Percentiles rank a stretch among this genome's conserved stretches.
These are phyloP conservation scores for Gallinago undulata DNA, from an alignment of 2,113 vertebrate genomes.

Conservation along the genomic window DNA sequence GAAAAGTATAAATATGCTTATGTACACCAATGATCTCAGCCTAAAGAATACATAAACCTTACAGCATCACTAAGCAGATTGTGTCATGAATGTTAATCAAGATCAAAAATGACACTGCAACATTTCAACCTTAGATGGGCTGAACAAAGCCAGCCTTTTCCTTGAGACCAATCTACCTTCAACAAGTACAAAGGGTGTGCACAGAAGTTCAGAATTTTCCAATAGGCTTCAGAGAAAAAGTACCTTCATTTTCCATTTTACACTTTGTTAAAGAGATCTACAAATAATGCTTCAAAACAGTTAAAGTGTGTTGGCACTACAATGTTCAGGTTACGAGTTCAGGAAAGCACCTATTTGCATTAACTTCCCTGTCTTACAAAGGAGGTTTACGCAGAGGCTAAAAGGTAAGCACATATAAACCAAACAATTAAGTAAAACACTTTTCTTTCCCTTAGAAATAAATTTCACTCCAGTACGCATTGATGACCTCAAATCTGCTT, in stretches of 20 bases:
- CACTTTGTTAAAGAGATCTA: not conserved
- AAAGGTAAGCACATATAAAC: not conserved
- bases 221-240: not conserved
- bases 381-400: not conserved
- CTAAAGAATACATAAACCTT: not conserved
- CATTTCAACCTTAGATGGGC: not conserved
- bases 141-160: not conserved
- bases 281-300: not conserved
- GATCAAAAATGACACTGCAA: not conserved
- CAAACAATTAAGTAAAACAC: not conserved
- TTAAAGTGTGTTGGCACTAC: not conserved
- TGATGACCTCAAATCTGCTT: not conserved
- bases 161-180: not conserved
- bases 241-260: not conserved
- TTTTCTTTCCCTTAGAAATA: not conserved
- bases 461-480: not conserved
- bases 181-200: not conserved
- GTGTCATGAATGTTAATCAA: not conserved
- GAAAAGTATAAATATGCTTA: not conserved
- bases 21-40: not conserved
- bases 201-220: not conserved
- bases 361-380: not conserved
- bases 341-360: not conserved
- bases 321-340: not conserved
- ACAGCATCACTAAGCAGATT: not conserved